Evolutionary conservation across 2,888 invertebrate genomes (phyloP).

Genomic region (Siphonodentalium dalli): DNA sequence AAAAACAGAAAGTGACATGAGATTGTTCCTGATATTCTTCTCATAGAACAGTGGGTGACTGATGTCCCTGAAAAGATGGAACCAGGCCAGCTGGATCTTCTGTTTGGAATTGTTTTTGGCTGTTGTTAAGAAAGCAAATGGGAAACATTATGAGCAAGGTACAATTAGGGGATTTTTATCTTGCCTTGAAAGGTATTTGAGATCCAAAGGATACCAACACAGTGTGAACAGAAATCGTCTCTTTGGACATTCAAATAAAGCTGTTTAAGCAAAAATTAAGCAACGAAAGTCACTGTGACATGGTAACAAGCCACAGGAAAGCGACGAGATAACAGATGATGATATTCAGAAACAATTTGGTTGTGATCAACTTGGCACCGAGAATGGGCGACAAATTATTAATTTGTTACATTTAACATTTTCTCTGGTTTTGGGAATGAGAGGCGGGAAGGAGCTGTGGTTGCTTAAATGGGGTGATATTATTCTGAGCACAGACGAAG

Average conservation of each 20-base stretch:
- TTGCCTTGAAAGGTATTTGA: no score
- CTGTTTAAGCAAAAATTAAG: constrained; percentile 2
- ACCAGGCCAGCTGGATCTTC: no score
- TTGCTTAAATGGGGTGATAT: constrained; percentile 10
- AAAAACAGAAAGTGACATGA: no score
- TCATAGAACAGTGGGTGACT: no score
- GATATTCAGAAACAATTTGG: constrained; percentile 5
- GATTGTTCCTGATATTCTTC: no score
- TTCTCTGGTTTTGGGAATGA: constrained; percentile 12
- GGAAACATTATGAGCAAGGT: no score
- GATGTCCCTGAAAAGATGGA: no score
- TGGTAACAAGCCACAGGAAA: constrained; percentile 4
- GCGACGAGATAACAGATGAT: constrained; percentile 2
- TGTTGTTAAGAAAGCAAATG: no score
- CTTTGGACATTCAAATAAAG: constrained; percentile 7
- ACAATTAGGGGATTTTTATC: no score
- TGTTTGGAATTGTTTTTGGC: no score
- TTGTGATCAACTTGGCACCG: not conserved
- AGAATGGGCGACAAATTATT: not conserved
- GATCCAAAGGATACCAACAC: no score
- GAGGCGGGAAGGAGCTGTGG: constrained; percentile 9
- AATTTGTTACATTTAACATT: constrained; percentile 5
- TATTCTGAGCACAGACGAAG: constrained; percentile 4
- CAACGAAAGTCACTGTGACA: not conserved
- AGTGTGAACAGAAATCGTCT: constrained; percentile 9